Evolutionary conservation across 2,113 vertebrate genomes (phyloP).

Genomic region (Cichladusa arquata): DNA sequence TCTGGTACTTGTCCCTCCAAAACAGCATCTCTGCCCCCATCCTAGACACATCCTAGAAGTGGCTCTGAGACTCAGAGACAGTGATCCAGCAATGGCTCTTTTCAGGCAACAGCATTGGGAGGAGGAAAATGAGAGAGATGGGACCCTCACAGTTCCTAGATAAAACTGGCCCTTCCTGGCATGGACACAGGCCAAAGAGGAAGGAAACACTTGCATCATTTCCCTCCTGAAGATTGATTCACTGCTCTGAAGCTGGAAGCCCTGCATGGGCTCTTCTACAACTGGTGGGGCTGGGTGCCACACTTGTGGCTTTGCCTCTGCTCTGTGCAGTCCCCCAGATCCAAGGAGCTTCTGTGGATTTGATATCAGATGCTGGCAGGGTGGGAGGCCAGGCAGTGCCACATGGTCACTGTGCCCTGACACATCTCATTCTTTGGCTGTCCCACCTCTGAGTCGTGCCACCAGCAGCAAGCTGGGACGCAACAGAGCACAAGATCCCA

Average conservation of each 20-base stretch:
- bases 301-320: neutral
- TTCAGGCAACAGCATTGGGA: accelerated
- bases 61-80: neutral
- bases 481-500: neutral
- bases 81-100: neutral
- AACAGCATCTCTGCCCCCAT: neutral
- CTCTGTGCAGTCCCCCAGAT: neutral
- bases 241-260: neutral
- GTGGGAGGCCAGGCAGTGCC: neutral
- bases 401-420: neutral
- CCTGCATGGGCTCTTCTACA: neutral
- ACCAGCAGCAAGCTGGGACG: neutral
- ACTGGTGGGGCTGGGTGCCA: accelerated
- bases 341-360: neutral
- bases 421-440: accelerated
- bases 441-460: neutral
- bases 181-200: neutral
- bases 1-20: neutral
- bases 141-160: neutral
- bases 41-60: neutral
- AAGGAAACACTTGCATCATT: constrained; percentile 4
- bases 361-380: neutral
- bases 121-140: neutral
- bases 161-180: constrained; percentile 5
- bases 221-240: neutral